phyloP scores from a whole-genome alignment of 2,888 invertebrate genomes.

The Venusia cambrica region DNA sequence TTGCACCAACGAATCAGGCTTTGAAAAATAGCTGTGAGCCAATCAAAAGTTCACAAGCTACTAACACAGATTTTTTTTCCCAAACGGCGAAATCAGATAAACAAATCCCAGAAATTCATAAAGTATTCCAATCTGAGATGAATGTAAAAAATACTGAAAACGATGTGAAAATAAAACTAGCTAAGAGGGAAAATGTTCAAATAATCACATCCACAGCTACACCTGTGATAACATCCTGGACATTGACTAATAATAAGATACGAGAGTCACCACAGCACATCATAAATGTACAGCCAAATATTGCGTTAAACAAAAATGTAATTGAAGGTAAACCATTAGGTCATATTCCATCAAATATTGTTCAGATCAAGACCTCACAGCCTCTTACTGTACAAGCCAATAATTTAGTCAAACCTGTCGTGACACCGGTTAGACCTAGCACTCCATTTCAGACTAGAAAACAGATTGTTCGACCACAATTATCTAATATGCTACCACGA shows the following conservation, averaged over 20 bases:
- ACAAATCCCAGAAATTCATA: constrained; percentile 9
- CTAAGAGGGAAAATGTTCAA: constrained; percentile 55
- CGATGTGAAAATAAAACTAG: constrained; percentile 56
- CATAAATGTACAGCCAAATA: constrained; percentile 54
- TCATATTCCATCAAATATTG: constrained; percentile 64
- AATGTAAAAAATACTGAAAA: constrained; percentile 45
- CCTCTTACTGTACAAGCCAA: constrained; percentile 49
- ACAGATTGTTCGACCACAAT: constrained; percentile 59
- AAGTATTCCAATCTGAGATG: constrained; percentile 43
- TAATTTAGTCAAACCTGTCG: constrained; percentile 53
- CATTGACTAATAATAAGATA: constrained; percentile 69
- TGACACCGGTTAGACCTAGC: constrained; percentile 54
- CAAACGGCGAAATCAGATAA: constrained; percentile 18
- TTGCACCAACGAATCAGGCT: constrained; percentile 59
- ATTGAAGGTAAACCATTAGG: constrained; percentile 60
- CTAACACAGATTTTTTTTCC: constrained; percentile 18
- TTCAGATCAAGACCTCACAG: constrained; percentile 63
- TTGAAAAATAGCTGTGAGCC: constrained; percentile 44
- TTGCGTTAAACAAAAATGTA: constrained; percentile 46
- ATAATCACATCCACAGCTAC: constrained; percentile 66
- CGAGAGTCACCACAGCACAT: constrained; percentile 57
- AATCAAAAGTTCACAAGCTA: constrained; percentile 58
- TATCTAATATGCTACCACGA: constrained; percentile 67
- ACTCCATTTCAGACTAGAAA: constrained; percentile 72
- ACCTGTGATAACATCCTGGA: constrained; percentile 82